A percentile compares a stretch with the other conserved stretches of the same genome.
These are phyloP conservation scores for Podargus strigoides DNA, from an alignment of 2,797 vertebrate genomes.

Conservation along the genomic window DNA sequence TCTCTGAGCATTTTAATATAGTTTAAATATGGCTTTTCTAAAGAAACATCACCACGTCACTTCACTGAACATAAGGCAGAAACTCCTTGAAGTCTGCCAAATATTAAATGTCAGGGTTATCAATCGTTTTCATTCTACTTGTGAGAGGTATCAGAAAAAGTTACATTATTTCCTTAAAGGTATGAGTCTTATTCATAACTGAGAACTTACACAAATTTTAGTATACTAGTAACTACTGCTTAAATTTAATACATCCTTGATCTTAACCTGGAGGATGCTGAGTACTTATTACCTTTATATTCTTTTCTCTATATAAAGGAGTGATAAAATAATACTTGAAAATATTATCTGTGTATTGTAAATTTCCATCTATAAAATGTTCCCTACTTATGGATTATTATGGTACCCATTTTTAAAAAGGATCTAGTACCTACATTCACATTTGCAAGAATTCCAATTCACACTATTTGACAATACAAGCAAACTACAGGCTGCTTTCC, in stretches of 20 bases:
- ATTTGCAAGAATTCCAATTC: background rate
- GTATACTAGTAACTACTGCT: background rate
- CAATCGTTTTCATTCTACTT: background rate
- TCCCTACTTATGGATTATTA: background rate
- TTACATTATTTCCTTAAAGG: background rate
- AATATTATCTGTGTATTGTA: background rate
- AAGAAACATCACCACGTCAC: background rate
- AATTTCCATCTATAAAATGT: background rate
- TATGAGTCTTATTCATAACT: background rate
- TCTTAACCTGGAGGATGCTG: background rate
- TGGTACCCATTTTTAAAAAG: background rate
- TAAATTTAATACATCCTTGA: background rate
- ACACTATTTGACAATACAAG: background rate
- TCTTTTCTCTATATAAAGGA: background rate
- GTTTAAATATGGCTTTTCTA: background rate
- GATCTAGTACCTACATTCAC: background rate
- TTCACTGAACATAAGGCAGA: background rate
- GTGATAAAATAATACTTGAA: background rate
- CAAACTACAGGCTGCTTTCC: conserved; percentile 1
- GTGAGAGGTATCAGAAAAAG: background rate
- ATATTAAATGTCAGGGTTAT: conserved; percentile 35
- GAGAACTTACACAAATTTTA: background rate
- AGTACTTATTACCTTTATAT: background rate
- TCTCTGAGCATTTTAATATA: background rate
- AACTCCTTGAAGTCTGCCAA: background rate